Percentiles rank a stretch among this genome's conserved stretches.
Conservation (phyloP, 2,113 vertebrate genomes). For the Circaetus cinerascens region DNA sequence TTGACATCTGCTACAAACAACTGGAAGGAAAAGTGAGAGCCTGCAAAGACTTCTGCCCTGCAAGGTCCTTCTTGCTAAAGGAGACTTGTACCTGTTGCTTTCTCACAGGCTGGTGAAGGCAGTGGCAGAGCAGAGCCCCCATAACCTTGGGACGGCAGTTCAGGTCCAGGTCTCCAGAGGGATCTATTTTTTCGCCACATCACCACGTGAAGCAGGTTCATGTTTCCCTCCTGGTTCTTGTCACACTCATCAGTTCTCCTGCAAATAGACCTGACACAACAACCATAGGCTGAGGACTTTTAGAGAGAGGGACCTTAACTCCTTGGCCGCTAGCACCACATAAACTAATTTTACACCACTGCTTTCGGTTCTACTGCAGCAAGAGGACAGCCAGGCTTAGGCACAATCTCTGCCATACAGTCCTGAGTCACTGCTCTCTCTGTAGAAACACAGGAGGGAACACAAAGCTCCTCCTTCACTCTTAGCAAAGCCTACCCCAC, state of each 20-base stretch:
- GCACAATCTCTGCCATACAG: neutral
- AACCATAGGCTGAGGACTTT: neutral
- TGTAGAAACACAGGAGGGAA: neutral
- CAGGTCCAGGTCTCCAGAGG: neutral
- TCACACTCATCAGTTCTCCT: neutral
- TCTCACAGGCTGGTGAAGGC: neutral
- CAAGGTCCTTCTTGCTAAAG: neutral
- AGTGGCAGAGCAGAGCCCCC: neutral
- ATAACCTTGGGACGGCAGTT: neutral
- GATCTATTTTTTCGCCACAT: neutral
- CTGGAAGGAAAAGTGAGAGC: neutral
- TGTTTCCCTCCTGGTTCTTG: slow-evolving; percentile 7
- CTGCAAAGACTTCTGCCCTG: neutral
- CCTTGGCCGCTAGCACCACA: neutral
- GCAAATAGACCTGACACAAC: neutral
- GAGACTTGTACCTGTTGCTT: neutral
- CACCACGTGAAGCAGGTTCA: neutral
- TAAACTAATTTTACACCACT: neutral
- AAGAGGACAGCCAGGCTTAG: neutral
- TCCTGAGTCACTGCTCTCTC: neutral
- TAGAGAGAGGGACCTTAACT: neutral
- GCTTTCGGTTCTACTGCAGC: neutral
- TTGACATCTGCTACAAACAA: neutral
- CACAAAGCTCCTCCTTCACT: neutral
- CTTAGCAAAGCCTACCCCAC: neutral